A percentile compares a stretch with the other conserved stretches of the same genome.
These are phyloP conservation scores for Sipunculus nudus DNA, from an alignment of 2,888 invertebrate genomes.

Conservation along the genomic window DNA sequence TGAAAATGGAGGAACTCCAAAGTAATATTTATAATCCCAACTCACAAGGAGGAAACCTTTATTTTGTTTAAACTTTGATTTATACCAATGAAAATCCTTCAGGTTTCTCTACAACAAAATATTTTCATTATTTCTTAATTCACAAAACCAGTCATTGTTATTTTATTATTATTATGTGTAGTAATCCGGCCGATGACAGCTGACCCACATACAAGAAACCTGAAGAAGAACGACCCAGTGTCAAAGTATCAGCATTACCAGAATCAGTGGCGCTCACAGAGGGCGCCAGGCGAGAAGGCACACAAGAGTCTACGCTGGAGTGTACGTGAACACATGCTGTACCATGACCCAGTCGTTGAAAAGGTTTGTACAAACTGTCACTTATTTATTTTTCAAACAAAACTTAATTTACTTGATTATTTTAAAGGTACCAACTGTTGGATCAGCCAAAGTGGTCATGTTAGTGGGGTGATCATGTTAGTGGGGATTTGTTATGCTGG, in stretches of 20 bases:
- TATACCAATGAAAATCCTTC: too few species aligned
- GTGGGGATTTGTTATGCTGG: too few species aligned
- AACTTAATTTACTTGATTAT: too few species aligned
- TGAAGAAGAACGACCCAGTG: slow-evolving; percentile 59
- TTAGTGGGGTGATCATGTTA: too few species aligned
- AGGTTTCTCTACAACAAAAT: too few species aligned
- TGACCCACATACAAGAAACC: slow-evolving; percentile 55
- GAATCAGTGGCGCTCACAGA: slow-evolving; percentile 54
- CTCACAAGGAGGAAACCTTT: too few species aligned
- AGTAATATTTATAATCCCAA: too few species aligned
- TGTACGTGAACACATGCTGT: slow-evolving; percentile 62
- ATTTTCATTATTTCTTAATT: too few species aligned
- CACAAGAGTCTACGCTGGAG: slow-evolving; percentile 63
- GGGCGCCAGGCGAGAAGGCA: slow-evolving; percentile 62
- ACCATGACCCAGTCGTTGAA: slow-evolving; percentile 56
- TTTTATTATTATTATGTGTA: slow-evolving; percentile 17
- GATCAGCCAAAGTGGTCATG: too few species aligned
- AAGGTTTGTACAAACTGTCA: slow-evolving; percentile 45
- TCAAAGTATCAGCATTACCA: slow-evolving; percentile 57
- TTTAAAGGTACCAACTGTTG: neutral
- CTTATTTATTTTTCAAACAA: too few species aligned
- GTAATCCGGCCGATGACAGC: slow-evolving; percentile 55
- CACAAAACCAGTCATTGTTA: neutral
- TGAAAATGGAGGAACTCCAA: too few species aligned
- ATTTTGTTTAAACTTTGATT: too few species aligned